Base-by-base conservation (phyloP, 1,140 invertebrate species). In the Zaprionus kolodkinae region DNA sequence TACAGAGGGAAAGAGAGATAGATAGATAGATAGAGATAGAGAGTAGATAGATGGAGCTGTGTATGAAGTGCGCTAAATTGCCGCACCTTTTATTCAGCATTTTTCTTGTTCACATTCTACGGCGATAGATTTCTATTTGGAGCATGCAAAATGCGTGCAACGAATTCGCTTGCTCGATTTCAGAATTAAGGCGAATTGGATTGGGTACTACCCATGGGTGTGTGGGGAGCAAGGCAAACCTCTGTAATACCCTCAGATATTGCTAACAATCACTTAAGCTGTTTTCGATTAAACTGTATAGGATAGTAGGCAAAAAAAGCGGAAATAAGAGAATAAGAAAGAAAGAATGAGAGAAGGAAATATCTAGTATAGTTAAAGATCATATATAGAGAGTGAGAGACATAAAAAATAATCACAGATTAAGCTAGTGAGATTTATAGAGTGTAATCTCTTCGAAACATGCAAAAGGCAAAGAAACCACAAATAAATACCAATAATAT, bases 141-240 rank as follows among this genome's bases (percentile, higher is more conserved):
- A 79, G 79, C 79, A 78, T 67, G 75, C 66, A 60, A 57, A 83
- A 82, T 81, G 65, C 64, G 72, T 67, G 36, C 12, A 12, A 55
- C 38, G 54, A 71, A 70, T 40, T n/a, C 3, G 36, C 33, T 74
- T 55, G 12, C 61, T 27, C 52, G 52, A 54, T 54, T n/a, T 57
- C 4, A 54, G 52, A 54, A 36, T 57, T 13, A 13, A 33, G 40
- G 21, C 15, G 10, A 13, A 33, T 33, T n/a, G n/a, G n/a, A 33
- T 33, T n/a, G n/a, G n/a, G 7, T 21, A 9, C n/a, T 50, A 62
- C 2, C 4, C 11, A 6, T 10, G 45, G 1, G 45, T 17, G 45
- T 48, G 45, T 17, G 17, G 6, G 17, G 17, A 12, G 4, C 9
- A 12, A 12, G 45, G 40, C n/a, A n/a, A 21, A 12, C 15, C 45